Evolutionary conservation across 2,113 vertebrate species (phyloP).

Genomic region (Oryzias woworae): DNA sequence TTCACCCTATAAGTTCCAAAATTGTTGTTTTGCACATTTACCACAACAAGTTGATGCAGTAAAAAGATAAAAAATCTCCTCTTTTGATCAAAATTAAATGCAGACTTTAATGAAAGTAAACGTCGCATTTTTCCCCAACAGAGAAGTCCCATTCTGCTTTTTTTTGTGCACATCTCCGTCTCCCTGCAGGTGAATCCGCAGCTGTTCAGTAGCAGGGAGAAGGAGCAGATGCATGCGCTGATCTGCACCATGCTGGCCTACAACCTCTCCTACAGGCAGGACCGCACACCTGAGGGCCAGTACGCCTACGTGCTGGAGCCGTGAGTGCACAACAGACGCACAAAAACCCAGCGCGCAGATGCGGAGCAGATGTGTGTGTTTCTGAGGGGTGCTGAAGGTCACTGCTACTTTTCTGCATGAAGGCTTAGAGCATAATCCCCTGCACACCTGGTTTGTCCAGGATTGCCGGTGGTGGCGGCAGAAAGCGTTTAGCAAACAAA

Average conservation of each 20-base stretch:
- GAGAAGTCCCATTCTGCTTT: background rate
- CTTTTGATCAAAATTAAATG: too few species aligned
- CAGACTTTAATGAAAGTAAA: too few species aligned
- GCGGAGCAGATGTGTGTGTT: constrained; percentile 32
- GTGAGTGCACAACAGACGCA: constrained; percentile 78
- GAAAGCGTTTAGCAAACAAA: constrained; percentile 12
- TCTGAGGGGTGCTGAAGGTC: constrained; percentile 55
- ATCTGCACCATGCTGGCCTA: constrained; percentile 93
- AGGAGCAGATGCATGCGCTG: constrained; percentile 88
- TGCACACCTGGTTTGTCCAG: constrained; percentile 34
- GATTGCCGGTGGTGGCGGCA: constrained; percentile 11
- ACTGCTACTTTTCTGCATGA: constrained; percentile 34
- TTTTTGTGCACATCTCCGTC: background rate
- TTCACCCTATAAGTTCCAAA: background rate
- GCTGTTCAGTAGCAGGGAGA: constrained; percentile 92
- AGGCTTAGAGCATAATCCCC: constrained; percentile 67
- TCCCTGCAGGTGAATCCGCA: constrained; percentile 89
- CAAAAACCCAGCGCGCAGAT: constrained; percentile 20
- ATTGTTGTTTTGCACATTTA: background rate
- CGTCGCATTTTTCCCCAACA: too few species aligned
- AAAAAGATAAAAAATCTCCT: too few species aligned
- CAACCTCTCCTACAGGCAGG: constrained; percentile 94
- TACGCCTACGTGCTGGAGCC: constrained; percentile 90
- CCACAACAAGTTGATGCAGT: background rate
- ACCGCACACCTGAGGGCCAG: constrained; percentile 88